phyloP scores from a whole-genome alignment of 2,797 vertebrate genomes.

The Lutra lutra region DNA sequence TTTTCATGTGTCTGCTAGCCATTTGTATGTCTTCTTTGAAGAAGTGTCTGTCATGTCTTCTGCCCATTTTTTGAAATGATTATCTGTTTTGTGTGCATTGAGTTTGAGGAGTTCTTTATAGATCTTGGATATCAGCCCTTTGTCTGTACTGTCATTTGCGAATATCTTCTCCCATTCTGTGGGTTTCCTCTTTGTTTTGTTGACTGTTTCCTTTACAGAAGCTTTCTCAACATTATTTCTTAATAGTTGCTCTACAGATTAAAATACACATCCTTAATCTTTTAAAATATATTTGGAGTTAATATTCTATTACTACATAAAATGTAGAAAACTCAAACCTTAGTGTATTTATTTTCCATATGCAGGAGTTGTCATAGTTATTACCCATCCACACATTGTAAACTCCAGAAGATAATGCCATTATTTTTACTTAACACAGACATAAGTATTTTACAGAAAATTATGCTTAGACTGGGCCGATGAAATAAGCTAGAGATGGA shows the following conservation, averaged over 20 bases:
- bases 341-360: background rate
- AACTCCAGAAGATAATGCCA: background rate
- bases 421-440: background rate
- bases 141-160: too few species aligned
- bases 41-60: too few species aligned
- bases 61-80: too few species aligned
- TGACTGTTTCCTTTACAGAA: too few species aligned
- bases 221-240: background rate
- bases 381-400: background rate
- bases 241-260: background rate
- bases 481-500: background rate
- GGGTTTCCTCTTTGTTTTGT: too few species aligned
- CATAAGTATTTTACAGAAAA: background rate
- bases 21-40: too few species aligned
- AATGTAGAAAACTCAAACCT: background rate
- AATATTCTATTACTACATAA: background rate
- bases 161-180: too few species aligned
- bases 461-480: background rate
- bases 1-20: too few species aligned
- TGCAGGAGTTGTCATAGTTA: background rate
- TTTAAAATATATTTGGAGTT: constrained; percentile 1
- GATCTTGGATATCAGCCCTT: too few species aligned
- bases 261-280: background rate
- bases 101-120: too few species aligned
- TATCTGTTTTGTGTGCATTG: too few species aligned